Base-by-base conservation (phyloP, 2,888 invertebrate species). In the Eretmocerus hayati region DNA sequence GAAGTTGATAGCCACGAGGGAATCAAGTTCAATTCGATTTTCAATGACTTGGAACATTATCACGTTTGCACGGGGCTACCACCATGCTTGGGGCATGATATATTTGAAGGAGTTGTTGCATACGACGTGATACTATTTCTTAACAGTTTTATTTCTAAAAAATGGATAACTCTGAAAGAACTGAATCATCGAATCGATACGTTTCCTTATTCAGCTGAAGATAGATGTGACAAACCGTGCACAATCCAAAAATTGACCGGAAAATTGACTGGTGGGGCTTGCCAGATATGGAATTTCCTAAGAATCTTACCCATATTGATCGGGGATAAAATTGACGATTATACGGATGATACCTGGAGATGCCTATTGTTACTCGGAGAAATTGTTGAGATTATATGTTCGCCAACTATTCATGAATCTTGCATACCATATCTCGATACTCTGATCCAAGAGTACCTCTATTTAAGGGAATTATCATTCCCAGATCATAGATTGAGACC, bases 41-140 rank as follows among this genome's bases (percentile, higher is more conserved):
- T 57, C 33, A 54, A 56, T 35, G 2, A 38, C 18, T 35, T 57
- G 4, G 3, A 46, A 15, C 23, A 42, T 47, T 56, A 44, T 36
- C 43, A 57, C 32, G 53, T 57, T 5, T 52, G 55, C 31, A 36
- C 51, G n/a, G 53, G 56, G n/a, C 33, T 57, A 19, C 53, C 53
- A n/a, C 56, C 54, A 11, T 57, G 57, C 31, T 38, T 51, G 21
- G 57, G 47, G 4, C 56, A 57, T 41, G 57, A 57, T 37, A 13
- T 57, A 6, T 38, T 54, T 13, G 53, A 55, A 41, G 51, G 54
- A 1, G 37, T 51, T 6, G 42, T 38, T 3, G 52, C 52, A 9
- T 48, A 38, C 21, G 52, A 54, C 22, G 23, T 50, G 31, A 18
- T 18, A 19, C 21, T 56, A 23, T 46, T 30, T 13, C 40, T 53